Base-by-base conservation (phyloP, 2,888 invertebrate species). In the Nycteola revayana region DNA sequence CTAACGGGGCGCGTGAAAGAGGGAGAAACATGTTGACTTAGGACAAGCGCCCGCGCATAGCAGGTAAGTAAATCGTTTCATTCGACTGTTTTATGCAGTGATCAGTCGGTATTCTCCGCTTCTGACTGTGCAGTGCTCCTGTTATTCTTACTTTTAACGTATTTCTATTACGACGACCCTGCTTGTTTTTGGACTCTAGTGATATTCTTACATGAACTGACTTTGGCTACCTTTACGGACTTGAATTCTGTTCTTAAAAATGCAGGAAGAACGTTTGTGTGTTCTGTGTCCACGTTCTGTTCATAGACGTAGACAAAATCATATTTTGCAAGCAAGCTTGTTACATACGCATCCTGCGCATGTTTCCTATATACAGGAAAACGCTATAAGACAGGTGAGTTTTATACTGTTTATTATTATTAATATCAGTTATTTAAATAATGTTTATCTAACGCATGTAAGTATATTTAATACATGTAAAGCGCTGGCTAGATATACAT, bases 191-290 rank as follows among this genome's bases (percentile, higher is more conserved):
- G 11, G 29, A 29, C 29, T 29, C 29, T 11, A 10, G 29, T 29
- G 22, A 29, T 29, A 22, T 29, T 29, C 29, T 29, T 29, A 29
- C 29, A 29, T 28, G 28, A 28, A 30, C 30, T 23, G 30, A 30
- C 30, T 30, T 30, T 30, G 30, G 14, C 23, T 30, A 30, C 17
- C 30, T 24, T 30, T 30, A 30, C 30, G 14, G n/a, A 17, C 30
- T 30, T 30, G 30, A 30, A 30, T 30, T 30, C 30, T 30, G 30
- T 30, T 30, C 24, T 30, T 14, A 30, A 30, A 30, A 30, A 28
- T 30, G 30, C 23, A 30, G 24, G 30, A 30, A 30, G 30, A 30
- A 30, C 30, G 30, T 30, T 30, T 30, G 24, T 30, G 24, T 28
- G 28, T 29, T 29, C 11, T 29, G 14, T 23, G 29, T 23, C 22